phyloP scores from a whole-genome alignment of 2,888 invertebrate species.

The Chydorus sphaericus region DNA sequence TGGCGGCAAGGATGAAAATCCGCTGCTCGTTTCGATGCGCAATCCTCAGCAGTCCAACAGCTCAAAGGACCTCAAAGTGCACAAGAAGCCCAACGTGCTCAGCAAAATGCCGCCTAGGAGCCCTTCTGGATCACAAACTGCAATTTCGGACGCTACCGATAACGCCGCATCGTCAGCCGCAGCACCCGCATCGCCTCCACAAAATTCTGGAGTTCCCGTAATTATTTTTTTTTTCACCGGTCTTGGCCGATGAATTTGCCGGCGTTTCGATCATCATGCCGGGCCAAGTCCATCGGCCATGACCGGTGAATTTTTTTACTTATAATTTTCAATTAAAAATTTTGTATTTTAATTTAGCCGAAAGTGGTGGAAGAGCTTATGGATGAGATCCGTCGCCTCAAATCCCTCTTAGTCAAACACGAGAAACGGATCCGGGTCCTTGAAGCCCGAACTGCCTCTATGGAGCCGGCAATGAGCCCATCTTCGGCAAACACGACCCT shows the following conservation, averaged over 20 bases:
- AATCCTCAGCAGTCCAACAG: constrained; percentile 42
- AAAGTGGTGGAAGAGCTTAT: constrained; percentile 60
- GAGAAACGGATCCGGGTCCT: constrained; percentile 70
- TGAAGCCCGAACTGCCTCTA: constrained; percentile 37
- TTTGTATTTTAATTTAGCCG: not conserved
- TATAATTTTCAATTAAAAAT: too few species aligned
- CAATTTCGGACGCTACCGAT: constrained; percentile 18
- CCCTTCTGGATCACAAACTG: constrained; percentile 18
- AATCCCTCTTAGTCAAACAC: constrained; percentile 87
- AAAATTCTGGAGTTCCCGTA: constrained; percentile 16
- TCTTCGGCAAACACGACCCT: not conserved
- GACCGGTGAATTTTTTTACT: not conserved
- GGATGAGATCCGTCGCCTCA: constrained; percentile 79
- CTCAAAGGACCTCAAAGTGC: constrained; percentile 48
- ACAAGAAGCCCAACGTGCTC: constrained; percentile 65
- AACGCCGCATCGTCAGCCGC: constrained; percentile 20
- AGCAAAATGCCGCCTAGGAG: constrained; percentile 41
- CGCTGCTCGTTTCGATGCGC: constrained; percentile 78
- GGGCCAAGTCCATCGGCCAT: not conserved
- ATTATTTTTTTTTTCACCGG: constrained; percentile 1
- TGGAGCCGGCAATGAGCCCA: not conserved
- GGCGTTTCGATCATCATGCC: too few species aligned
- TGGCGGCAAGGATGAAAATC: constrained; percentile 75
- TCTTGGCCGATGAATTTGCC: not conserved
- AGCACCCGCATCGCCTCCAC: constrained; percentile 14